Conservation (phyloP, 2,113 vertebrate genomes). For the Bubo bubo region DNA sequence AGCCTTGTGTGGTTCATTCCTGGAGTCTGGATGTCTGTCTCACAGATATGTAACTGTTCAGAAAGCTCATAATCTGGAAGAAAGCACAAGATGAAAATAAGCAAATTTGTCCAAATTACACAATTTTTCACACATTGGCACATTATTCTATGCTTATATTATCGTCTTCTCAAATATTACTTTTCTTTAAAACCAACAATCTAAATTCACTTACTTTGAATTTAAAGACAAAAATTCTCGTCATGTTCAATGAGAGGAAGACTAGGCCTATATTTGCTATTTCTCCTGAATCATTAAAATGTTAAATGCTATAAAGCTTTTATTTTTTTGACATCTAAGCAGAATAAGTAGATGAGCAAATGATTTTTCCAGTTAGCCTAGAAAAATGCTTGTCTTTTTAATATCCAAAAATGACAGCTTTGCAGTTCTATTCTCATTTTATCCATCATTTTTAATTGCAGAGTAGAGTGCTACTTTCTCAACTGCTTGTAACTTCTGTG, state of each 20-base stretch:
- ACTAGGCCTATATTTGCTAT: neutral
- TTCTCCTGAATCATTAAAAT: neutral
- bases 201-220: neutral
- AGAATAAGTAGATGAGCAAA: conserved; percentile 24
- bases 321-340: conserved; percentile 12
- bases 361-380: conserved; percentile 8
- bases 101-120: neutral
- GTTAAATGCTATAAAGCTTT: neutral
- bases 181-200: neutral
- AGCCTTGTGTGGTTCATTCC: neutral
- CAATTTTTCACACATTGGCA: too few relatives aligned
- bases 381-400: conserved; percentile 34
- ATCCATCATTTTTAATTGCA: conserved; percentile 51
- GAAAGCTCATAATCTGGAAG: neutral
- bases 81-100: neutral
- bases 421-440: conserved; percentile 38
- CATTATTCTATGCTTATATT: neutral
- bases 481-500: neutral
- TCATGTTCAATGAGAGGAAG: neutral
- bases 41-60: neutral
- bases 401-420: conserved; percentile 36
- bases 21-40: neutral
- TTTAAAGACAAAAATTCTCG: neutral
- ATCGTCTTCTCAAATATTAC: neutral
- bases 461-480: neutral